Evolutionary conservation across 2,113 vertebrate genomes (phyloP), one percentile per base, ranked within the genome.

Genomic region (Eurystomus gularis): DNA sequence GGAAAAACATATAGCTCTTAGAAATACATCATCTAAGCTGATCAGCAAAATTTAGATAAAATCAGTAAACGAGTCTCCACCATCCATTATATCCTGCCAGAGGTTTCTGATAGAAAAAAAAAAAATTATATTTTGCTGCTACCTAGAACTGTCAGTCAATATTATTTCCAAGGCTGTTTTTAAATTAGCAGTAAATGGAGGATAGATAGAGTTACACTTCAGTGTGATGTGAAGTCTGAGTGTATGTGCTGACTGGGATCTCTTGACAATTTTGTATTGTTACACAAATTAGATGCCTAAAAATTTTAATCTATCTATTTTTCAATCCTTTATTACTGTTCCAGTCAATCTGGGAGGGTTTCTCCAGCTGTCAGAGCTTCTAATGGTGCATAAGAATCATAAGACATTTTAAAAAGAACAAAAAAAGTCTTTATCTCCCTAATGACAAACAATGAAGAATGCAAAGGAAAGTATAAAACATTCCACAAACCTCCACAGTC

Each of bases 81-180:
- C 29, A 8, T 80, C 75, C 39, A 24, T 6, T 66, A 13, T 40
- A 58, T 44, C 31, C 42, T 89, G 75, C 21, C 48, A 94, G 75
- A 81, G 7, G 5, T n/a, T 90, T 87, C 77, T 92, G 54, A 77
- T 11, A 79, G 15, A 28, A 86, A 54, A 69, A 5, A 69, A 75
- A 94, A 42, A 42, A n/a, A n/a, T 86, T 52, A 19, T 51, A n/a
- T 91, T 89, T 96, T 15, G 20, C 52, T 72, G 31, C 7, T 86
- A 46, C 49, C 17, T 79, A 65, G 9, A 81, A 39, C 20, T 84
- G 20, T 61, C 55, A 77, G 28, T 89, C 79, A 95, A 14, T 92
- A 73, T 75, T 91, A 70, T 90, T 96, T 92, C 35, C 25, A 85
- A 78, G 26, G 15, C 2, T 77, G 46, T 79, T 82, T 96, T 96